Evolutionary conservation across 2,888 invertebrate species (phyloP), one percentile per base, ranked within the genome.

Genomic region (Ormyrus pomaceus): DNA sequence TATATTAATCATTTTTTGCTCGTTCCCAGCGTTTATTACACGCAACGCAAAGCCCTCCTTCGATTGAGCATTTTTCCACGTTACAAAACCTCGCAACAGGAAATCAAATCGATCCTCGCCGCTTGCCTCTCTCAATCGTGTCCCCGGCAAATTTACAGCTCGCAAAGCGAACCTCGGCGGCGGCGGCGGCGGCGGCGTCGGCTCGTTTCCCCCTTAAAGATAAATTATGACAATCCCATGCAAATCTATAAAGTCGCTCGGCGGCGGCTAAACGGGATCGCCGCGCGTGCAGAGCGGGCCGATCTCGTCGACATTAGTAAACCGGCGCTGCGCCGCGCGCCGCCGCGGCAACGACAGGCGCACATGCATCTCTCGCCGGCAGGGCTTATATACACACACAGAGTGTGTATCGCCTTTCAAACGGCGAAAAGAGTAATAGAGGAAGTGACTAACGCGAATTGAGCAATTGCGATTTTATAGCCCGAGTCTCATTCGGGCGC

Each of bases 391-490:
- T 62, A 45, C 45, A 62, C 10, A 46, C 19, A 46, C 64, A 19
- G 19, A 19, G 19, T 19, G 19, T 59, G 56, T 46, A 71, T 61
- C 56, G 72, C 53, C 74, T 74, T 77, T 61, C 70, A 45, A 66
- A 59, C 51, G 56, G 53, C 74, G 45, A 74, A 77, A 74, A 71
- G 68, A 79, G 76, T 76, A 79, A 76, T 75, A 78, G 79, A 81
- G 81, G 78, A 81, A 81, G 76, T 81, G 78, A 79, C 78, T 81
- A 81, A 81, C 72, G 78, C 72, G 76, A 72, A 81, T 81, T 81
- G 81, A 81, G 81, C 79, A 81, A 81, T 81, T 79, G 81, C 68
- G 64, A 70, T 66, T 81, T 81, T 81, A 79, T 79, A 69, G 78
- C 69, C 58, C 55, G 61, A 72, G 61, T 19, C 46, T 13, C n/a